Evolutionary conservation across 1,140 invertebrate species (phyloP).

Genomic region (Leptopilina clavipes): DNA sequence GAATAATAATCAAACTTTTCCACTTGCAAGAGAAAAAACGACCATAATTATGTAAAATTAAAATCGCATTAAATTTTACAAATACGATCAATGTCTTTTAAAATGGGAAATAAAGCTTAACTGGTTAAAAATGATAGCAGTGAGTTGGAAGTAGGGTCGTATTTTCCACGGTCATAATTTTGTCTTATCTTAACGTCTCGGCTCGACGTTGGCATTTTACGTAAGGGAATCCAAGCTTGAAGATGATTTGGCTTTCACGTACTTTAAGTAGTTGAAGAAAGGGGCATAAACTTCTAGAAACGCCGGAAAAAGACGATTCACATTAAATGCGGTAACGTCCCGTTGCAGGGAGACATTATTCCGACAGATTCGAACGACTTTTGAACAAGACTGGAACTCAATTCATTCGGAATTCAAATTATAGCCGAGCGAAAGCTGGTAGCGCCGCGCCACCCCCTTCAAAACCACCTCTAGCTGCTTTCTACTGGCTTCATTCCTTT

Average conservation of each 20-base stretch:
- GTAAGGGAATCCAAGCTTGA: background rate
- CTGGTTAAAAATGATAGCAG: background rate
- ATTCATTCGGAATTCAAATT: conserved; percentile 67
- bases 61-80: too few relatives aligned
- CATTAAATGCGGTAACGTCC: conserved; percentile 31
- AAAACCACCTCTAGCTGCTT: conserved; percentile 33
- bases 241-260: conserved; percentile 11
- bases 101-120: background rate
- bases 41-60: too few relatives aligned
- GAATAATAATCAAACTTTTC: too few relatives aligned
- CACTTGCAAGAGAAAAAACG: too few relatives aligned
- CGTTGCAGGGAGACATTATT: conserved; percentile 45
- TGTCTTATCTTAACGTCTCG: conserved; percentile 4
- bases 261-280: background rate
- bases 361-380: conserved; percentile 55
- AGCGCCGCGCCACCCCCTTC: conserved; percentile 39
- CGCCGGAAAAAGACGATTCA: conserved; percentile 7
- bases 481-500: conserved; percentile 42
- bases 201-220: background rate
- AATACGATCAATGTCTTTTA: background rate
- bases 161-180: conserved; percentile 25
- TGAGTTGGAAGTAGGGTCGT: background rate
- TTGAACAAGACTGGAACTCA: conserved; percentile 56
- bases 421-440: conserved; percentile 43
- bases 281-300: background rate